Percentiles rank a stretch among this genome's conserved stretches.
Evolutionary conservation across 1,140 invertebrate species (phyloP).

Genomic region (Drosophila dunni): DNA sequence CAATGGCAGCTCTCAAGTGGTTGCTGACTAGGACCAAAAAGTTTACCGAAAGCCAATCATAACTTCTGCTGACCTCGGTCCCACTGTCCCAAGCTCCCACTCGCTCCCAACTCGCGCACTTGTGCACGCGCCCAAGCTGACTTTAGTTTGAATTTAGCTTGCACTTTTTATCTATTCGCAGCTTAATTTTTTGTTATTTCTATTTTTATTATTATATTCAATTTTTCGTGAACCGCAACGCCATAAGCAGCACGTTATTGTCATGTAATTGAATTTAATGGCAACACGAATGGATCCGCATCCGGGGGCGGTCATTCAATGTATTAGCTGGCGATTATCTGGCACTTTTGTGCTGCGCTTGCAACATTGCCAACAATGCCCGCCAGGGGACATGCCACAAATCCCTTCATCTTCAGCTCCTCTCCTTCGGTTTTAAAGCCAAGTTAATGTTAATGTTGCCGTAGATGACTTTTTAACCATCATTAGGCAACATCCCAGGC

Average conservation of each 20-base stretch:
- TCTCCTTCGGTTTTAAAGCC: not conserved
- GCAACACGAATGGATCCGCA: slow-evolving; percentile 61
- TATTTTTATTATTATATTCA: slow-evolving; percentile 77
- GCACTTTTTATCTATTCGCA: slow-evolving; percentile 74
- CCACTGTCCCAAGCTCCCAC: not conserved
- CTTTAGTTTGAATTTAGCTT: slow-evolving; percentile 53
- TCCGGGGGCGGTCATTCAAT: slow-evolving; percentile 61
- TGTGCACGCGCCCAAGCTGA: slow-evolving; percentile 37
- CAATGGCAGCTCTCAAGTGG: slow-evolving; percentile 58
- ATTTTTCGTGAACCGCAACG: slow-evolving; percentile 70
- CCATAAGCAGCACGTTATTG: slow-evolving; percentile 78
- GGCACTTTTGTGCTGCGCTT: slow-evolving; percentile 64
- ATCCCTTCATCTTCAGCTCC: not conserved
- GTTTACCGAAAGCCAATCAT: slow-evolving; percentile 79
- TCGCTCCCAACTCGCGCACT: not conserved
- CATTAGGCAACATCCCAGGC: slow-evolving; percentile 4
- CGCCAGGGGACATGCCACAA: slow-evolving; percentile 32
- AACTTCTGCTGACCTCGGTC: slow-evolving; percentile 53
- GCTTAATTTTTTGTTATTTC: slow-evolving; percentile 50
- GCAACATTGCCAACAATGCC: slow-evolving; percentile 49
- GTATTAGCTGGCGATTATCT: slow-evolving; percentile 75
- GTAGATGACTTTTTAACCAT: slow-evolving; percentile 3
- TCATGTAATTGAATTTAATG: slow-evolving; percentile 81
- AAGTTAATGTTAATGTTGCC: slow-evolving; percentile 6
- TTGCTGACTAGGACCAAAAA: slow-evolving; percentile 73